A percentile compares a stretch with the other conserved stretches of the same genome.
phyloP scores from a whole-genome alignment of 2,797 vertebrate genomes.

The Bryconaethiops microstoma region DNA sequence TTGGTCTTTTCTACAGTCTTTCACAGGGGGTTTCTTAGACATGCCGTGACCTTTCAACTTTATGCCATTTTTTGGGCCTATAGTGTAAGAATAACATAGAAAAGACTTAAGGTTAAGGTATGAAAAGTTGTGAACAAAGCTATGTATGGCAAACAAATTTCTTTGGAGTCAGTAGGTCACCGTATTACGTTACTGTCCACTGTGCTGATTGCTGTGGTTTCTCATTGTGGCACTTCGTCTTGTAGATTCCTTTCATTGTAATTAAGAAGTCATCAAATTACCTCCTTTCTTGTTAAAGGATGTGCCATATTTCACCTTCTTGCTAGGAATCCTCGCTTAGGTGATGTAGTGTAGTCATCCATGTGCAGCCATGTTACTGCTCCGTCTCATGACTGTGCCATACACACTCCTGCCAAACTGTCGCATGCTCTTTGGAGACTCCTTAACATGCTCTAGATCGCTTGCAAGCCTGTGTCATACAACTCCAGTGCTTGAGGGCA shows the following conservation, averaged over 20 bases:
- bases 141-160: conserved; percentile 19
- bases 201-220: conserved; percentile 63
- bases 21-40: neutral
- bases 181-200: conserved; percentile 61
- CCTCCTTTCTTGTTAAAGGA: neutral
- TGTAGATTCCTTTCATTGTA: conserved; percentile 56
- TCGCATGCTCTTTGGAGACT: neutral
- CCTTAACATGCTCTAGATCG: neutral
- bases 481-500: neutral
- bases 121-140: neutral
- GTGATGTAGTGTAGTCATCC: neutral
- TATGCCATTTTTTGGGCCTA: conserved; percentile 22
- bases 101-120: neutral
- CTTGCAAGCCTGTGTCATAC: neutral
- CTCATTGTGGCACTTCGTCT: conserved; percentile 65
- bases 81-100: conserved; percentile 13
- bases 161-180: conserved; percentile 46
- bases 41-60: conserved; percentile 9
- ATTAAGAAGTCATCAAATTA: conserved; percentile 22
- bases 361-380: neutral
- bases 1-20: neutral
- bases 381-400: conserved; percentile 17
- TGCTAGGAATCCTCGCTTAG: neutral
- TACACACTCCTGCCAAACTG: neutral
- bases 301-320: conserved; percentile 42